Evolutionary conservation across 1,140 invertebrate species (phyloP).

Genomic region (Caenorhabditis tropicalis): DNA sequence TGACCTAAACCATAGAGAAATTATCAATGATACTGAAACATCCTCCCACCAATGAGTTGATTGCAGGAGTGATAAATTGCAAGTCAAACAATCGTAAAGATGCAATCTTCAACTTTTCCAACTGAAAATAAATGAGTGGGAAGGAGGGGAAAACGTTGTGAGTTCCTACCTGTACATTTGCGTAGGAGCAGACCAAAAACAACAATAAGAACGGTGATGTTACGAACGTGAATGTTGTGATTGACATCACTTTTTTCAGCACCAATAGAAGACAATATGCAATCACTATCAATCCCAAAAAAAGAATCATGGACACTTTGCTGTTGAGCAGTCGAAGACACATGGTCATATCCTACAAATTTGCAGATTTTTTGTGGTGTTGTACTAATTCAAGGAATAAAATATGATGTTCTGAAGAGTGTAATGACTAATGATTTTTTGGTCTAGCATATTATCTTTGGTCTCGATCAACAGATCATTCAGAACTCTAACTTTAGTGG

Average conservation of each 20-base stretch:
- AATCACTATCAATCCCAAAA: background rate
- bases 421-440: no score
- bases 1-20: background rate
- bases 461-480: no score
- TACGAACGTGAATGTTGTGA: background rate
- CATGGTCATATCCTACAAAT: background rate
- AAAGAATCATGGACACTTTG: background rate
- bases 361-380: background rate
- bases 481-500: no score
- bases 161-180: background rate
- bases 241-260: background rate
- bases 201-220: background rate
- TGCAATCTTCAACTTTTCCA: background rate
- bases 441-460: no score
- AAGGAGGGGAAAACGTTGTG: background rate
- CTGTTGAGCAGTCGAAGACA: background rate
- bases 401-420: no score
- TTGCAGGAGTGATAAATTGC: conserved; percentile 21
- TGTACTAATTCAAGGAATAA: no score
- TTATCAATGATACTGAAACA: background rate
- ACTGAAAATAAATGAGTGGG: background rate
- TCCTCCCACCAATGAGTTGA: background rate
- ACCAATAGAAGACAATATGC: conserved; percentile 9
- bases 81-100: conserved; percentile 32
- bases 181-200: background rate